phyloP scores from a whole-genome alignment of 1,140 invertebrate species.

The Paracyclopina nana region DNA sequence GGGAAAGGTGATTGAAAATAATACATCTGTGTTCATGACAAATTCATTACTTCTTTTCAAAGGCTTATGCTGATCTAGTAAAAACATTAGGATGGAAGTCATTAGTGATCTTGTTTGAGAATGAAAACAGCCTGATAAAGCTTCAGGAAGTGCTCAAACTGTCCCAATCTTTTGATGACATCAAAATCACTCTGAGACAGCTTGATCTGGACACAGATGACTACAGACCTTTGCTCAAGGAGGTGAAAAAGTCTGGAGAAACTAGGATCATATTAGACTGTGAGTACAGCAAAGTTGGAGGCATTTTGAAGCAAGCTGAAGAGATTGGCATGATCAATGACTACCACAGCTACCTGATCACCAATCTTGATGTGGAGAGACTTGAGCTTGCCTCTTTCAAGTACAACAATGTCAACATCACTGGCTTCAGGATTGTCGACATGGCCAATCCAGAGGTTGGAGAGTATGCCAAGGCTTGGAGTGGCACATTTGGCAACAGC shows the following conservation, averaged over 20 bases:
- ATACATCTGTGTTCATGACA: background rate
- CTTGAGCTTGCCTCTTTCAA: constrained; percentile 6
- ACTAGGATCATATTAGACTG: constrained; percentile 29
- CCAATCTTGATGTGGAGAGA: constrained; percentile 12
- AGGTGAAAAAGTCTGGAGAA: constrained; percentile 25
- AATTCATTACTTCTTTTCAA: background rate
- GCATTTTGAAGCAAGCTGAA: constrained; percentile 22
- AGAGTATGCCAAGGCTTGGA: background rate
- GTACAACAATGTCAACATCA: constrained; percentile 10
- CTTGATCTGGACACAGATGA: constrained; percentile 7
- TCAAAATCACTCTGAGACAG: constrained; percentile 12
- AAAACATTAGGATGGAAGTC: constrained; percentile 12
- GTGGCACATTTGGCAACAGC: background rate
- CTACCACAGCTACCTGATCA: constrained; percentile 22
- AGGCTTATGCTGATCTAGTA: constrained; percentile 8
- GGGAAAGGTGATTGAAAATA: constrained; percentile 1
- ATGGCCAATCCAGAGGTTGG: background rate
- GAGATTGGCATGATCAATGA: constrained; percentile 24
- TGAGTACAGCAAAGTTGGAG: constrained; percentile 19
- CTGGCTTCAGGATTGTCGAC: constrained; percentile 10
- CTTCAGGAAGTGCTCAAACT: constrained; percentile 15
- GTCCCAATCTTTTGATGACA: background rate
- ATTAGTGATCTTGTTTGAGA: constrained; percentile 14
- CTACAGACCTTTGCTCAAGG: constrained; percentile 24
- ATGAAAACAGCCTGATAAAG: constrained; percentile 6